Base-by-base conservation (phyloP, 1,140 invertebrate species). In the Leptopilina clavipes region DNA sequence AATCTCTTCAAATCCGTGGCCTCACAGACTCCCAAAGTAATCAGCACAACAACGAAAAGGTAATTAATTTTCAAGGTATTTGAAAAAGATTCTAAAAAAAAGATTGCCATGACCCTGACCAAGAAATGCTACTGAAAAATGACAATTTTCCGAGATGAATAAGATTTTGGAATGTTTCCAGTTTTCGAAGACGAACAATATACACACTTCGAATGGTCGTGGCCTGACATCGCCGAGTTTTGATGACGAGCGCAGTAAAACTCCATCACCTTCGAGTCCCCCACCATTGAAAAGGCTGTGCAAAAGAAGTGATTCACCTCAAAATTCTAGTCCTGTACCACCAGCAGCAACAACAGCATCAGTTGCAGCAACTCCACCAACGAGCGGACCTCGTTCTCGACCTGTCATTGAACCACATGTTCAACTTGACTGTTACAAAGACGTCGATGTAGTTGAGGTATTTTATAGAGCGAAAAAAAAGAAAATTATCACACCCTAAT, bases 1-100 rank as follows among this genome's bases (percentile, higher is more conserved):
- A 97, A 88, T 92, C 96, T 80, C 91, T 97, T 81, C 95, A 97
- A 91, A 95, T 97, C 80, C 95, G 96, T 90, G 96, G 96, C 78
- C 92, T 97, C 79, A 96, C 96, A 56, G 94, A 94, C 82, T 90
- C 89, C 77, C 89, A 90, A 84, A 89, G 84, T 81, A 90, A 85
- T 87, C 89, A 90, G 82, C 89, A 91, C 82, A 89, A 89, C 85
- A 89, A 90, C 85, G 89, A 91, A 89, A 91, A 91, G 87, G 90
- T 90, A 78, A 19, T 31, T 31, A 0, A 31, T 65, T 45, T 45
- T 45, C 44, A 14, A 14, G 1, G 43, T 14, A 14, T 45, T 45
- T 14, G 37, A 45, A 45, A 14, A 14, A 45, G 12, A 45, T 3
- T 1, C 11, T 1, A 3, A 45, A 14, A 14, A 45, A 45, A 14